These are phyloP conservation scores for Metalampra italica DNA, from an alignment of 2,888 invertebrate species.

Conservation along the genomic window DNA sequence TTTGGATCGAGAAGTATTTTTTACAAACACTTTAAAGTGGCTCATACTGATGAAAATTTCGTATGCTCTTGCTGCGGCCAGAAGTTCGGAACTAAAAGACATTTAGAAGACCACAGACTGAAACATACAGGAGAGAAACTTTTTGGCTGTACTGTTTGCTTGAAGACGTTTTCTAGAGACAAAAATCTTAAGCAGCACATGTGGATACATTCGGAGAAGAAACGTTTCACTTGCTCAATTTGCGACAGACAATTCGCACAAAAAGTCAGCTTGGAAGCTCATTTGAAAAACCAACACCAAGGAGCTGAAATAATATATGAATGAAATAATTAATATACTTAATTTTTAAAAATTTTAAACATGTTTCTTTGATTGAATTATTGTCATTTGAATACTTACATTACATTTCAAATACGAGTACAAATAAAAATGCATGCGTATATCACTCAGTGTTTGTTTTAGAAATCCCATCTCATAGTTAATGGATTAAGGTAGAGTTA, in stretches of 20 bases:
- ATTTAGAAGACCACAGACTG: slow-evolving; percentile 57
- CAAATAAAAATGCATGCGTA: slow-evolving; percentile 21
- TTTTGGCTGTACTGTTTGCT: slow-evolving; percentile 62
- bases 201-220: slow-evolving; percentile 61
- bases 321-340: no score
- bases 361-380: slow-evolving; percentile 2
- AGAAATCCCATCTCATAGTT: background rate
- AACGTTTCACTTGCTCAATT: slow-evolving; percentile 48
- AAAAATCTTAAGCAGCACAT: slow-evolving; percentile 61
- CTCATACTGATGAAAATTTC: slow-evolving; percentile 49
- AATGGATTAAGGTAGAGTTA: slow-evolving; percentile 1
- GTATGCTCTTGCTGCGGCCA: slow-evolving; percentile 51
- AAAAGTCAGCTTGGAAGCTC: slow-evolving; percentile 55
- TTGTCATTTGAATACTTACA: background rate
- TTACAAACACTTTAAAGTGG: slow-evolving; percentile 50
- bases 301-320: slow-evolving; percentile 23
- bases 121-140: slow-evolving; percentile 71
- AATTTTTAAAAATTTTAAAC: background rate
- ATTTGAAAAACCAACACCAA: slow-evolving; percentile 50
- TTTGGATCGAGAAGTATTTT: slow-evolving; percentile 45
- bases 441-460: slow-evolving; percentile 1
- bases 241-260: slow-evolving; percentile 61
- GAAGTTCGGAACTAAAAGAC: slow-evolving; percentile 41
- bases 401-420: no score
- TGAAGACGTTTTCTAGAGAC: slow-evolving; percentile 68